Percentiles rank a stretch among this genome's conserved stretches.
These are phyloP conservation scores for Calephelis nemesis DNA, from an alignment of 1,140 invertebrate genomes.

Conservation along the genomic window DNA sequence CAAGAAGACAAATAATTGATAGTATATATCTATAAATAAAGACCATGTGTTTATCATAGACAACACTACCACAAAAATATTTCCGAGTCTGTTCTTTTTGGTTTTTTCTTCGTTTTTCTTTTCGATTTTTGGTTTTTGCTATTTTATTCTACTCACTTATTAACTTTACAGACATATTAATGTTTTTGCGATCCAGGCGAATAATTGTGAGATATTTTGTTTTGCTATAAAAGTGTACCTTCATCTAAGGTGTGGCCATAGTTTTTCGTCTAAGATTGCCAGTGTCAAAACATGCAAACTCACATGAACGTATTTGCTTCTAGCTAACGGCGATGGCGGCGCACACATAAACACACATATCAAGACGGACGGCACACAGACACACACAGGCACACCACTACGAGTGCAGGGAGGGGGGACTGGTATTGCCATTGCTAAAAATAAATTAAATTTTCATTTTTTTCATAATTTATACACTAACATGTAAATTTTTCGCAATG, in stretches of 20 bases:
- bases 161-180: constrained; percentile 34
- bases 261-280: constrained; percentile 37
- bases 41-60: constrained; percentile 30
- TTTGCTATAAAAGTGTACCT: constrained; percentile 3
- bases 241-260: constrained; percentile 6
- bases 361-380: constrained; percentile 70
- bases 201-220: constrained; percentile 19
- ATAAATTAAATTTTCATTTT: constrained; percentile 22
- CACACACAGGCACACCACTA: constrained; percentile 67
- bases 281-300: constrained; percentile 50
- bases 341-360: constrained; percentile 73
- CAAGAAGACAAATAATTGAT: constrained; percentile 66
- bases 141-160: constrained; percentile 31
- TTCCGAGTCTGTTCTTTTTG: constrained; percentile 24
- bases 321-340: constrained; percentile 69
- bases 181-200: constrained; percentile 31
- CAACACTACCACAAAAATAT: constrained; percentile 16
- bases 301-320: constrained; percentile 71
- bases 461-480: constrained; percentile 21
- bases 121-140: constrained; percentile 30
- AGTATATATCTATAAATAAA: constrained; percentile 32
- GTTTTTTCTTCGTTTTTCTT: constrained; percentile 29
- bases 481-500: constrained; percentile 40
- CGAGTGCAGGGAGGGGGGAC: constrained; percentile 45
- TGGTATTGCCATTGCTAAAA: constrained; percentile 55